Evolutionary conservation across 2,797 vertebrate genomes (phyloP), one percentile per base, ranked within the genome.

Genomic region (Simalia tracyae): DNA sequence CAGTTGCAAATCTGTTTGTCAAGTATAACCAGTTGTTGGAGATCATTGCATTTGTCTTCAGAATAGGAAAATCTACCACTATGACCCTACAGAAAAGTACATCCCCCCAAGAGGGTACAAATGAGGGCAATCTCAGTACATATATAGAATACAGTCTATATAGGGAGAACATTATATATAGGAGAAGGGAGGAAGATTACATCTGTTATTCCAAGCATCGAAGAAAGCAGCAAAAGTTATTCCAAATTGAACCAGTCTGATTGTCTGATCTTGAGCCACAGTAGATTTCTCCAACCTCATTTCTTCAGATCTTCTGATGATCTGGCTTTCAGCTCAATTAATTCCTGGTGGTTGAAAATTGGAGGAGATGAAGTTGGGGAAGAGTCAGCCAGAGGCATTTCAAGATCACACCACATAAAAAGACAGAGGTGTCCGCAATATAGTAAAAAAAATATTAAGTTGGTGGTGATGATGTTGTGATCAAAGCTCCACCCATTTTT

Each of bases 51-150:
- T 1, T 0, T 42, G 61, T 10, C 66, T 46, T 46, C n/a, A 93
- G 59, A 89, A 87, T 0, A 0, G 72, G 84, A 0, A 56, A 90
- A 61, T 36, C 14, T 63, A 88, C 50, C 54, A 81, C 3, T 61
- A 11, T 3, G 12, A 81, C 24, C 56, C 24, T 31, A 42, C 36
- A 28, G 61, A 86, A 64, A 66, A 19, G 2, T 6, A n/a, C n/a
- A 57, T 8, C 28, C 4, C 61, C 9, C 64, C n/a, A 26, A 22
- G 24, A 50, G 59, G 12, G 66, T 28, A 46, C 36, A 50, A 24
- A 50, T 22, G 46, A 84, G 76, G 85, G 57, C n/a, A 31, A 86
- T 56, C 28, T 86, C 15, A 8, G 56, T 31, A 6, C 15, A 59
- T 7, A 54, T 54, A n/a, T 15, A 15, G 28, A 86, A 60, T 8